Evolutionary conservation across 2,113 vertebrate genomes (phyloP).

Genomic region (Mirounga angustirostris): DNA sequence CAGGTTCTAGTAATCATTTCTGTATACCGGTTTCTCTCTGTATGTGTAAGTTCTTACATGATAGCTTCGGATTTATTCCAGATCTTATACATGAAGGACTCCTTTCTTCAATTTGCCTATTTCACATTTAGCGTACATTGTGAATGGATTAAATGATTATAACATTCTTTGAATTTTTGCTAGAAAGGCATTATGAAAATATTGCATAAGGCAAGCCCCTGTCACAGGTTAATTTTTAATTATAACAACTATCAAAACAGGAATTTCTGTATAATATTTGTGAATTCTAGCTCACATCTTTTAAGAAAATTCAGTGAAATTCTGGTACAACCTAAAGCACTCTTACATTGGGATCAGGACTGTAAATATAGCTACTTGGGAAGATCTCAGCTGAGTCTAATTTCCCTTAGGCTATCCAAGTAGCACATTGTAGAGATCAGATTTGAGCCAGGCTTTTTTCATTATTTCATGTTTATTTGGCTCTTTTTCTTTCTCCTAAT

Average conservation of each 20-base stretch:
- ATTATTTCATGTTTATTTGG: constrained; percentile 39
- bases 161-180: constrained; percentile 71
- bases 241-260: not conserved
- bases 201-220: not conserved
- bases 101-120: not conserved
- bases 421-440: constrained; percentile 43
- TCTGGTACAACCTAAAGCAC: not conserved
- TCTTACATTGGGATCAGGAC: not conserved
- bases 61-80: constrained; percentile 19
- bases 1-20: not conserved
- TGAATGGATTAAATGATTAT: constrained; percentile 58
- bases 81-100: constrained; percentile 2
- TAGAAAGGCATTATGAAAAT: constrained; percentile 58
- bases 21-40: not conserved
- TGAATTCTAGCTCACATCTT: constrained; percentile 17
- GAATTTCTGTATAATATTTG: constrained; percentile 29
- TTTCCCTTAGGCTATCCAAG: constrained; percentile 29
- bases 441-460: not conserved
- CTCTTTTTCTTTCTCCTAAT: constrained; percentile 11
- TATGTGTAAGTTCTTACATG: not conserved
- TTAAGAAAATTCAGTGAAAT: constrained; percentile 31
- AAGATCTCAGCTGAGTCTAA: not conserved
- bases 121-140: constrained; percentile 38
- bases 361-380: not conserved
- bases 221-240: constrained; percentile 45